Percentiles rank a stretch among this genome's conserved stretches.
Conservation (phyloP, 2,888 invertebrate species). For the Adineta ricciae region DNA sequence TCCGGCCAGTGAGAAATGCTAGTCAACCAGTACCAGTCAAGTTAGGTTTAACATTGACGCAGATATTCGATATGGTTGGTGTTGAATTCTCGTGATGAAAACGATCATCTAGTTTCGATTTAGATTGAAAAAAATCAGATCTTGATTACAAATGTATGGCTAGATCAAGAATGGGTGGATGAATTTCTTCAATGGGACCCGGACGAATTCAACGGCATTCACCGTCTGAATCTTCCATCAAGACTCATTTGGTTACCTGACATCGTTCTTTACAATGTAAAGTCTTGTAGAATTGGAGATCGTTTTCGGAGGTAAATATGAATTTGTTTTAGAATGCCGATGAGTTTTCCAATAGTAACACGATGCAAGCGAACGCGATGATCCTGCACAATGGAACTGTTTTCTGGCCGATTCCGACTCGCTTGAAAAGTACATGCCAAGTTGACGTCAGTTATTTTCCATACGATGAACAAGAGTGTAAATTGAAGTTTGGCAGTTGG, state of each 20-base stretch:
- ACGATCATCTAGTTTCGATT: slow-evolving; percentile 35
- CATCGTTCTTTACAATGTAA: slow-evolving; percentile 61
- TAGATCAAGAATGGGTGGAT: slow-evolving; percentile 49
- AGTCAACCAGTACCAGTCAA: slow-evolving; percentile 44
- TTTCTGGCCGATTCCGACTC: slow-evolving; percentile 57
- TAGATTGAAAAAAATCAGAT: slow-evolving; percentile 55
- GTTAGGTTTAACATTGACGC: slow-evolving; percentile 48
- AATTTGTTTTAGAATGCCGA: slow-evolving; percentile 51
- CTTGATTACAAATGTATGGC: slow-evolving; percentile 54
- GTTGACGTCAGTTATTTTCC: slow-evolving; percentile 56
- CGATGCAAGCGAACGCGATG: slow-evolving; percentile 56
- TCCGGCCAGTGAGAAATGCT: slow-evolving; percentile 47
- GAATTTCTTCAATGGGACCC: slow-evolving; percentile 40
- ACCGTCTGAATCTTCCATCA: slow-evolving; percentile 37
- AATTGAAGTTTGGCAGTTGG: slow-evolving; percentile 51
- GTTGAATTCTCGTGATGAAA: too few relatives aligned
- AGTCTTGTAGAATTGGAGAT: background rate
- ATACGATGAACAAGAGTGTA: slow-evolving; percentile 54
- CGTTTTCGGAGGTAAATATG: background rate
- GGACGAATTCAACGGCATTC: slow-evolving; percentile 37
- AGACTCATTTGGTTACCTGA: slow-evolving; percentile 55
- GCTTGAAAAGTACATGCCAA: slow-evolving; percentile 55
- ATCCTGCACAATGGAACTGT: slow-evolving; percentile 53
- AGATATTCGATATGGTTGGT: slow-evolving; percentile 47
- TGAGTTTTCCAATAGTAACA: slow-evolving; percentile 54